Conservation (phyloP, 2,888 invertebrate species). For the Ditylenchus weischeri region DNA sequence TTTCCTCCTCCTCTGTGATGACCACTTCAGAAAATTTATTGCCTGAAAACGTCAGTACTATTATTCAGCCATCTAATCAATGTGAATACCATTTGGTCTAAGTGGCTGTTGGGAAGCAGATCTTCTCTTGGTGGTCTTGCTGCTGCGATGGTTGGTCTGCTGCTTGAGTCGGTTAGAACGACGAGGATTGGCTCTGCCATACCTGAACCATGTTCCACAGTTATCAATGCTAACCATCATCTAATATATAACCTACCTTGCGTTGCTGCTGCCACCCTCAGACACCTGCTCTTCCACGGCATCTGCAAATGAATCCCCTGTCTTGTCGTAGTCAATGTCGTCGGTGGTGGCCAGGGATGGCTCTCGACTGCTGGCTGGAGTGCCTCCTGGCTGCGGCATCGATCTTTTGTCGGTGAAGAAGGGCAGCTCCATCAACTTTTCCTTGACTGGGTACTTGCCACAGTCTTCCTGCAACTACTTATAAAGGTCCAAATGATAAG, state of each 20-base stretch:
- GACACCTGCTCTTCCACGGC: background rate
- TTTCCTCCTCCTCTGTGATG: conserved; percentile 7
- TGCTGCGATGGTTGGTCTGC: background rate
- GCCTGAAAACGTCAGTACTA: no score
- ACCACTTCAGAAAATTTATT: background rate
- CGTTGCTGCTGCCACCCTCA: background rate
- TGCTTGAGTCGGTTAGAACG: conserved; percentile 1
- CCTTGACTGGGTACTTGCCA: background rate
- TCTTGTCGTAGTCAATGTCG: conserved; percentile 12
- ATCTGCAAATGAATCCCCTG: conserved; percentile 7
- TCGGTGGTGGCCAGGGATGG: conserved; percentile 5
- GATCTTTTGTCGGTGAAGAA: background rate
- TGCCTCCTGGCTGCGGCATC: background rate
- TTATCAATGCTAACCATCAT: background rate
- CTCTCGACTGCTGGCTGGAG: conserved; percentile 7
- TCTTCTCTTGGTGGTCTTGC: background rate
- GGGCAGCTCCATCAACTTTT: conserved; percentile 4
- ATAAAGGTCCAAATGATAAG: background rate
- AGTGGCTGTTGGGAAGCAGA: conserved; percentile 9
- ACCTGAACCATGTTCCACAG: background rate
- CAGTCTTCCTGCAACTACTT: background rate
- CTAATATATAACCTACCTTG: background rate
- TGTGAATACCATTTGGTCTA: no score
- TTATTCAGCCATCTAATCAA: no score
- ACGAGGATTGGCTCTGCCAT: conserved; percentile 2